Conservation (phyloP, 2,888 invertebrate genomes). For the Lasioglossum pauxillum region DNA sequence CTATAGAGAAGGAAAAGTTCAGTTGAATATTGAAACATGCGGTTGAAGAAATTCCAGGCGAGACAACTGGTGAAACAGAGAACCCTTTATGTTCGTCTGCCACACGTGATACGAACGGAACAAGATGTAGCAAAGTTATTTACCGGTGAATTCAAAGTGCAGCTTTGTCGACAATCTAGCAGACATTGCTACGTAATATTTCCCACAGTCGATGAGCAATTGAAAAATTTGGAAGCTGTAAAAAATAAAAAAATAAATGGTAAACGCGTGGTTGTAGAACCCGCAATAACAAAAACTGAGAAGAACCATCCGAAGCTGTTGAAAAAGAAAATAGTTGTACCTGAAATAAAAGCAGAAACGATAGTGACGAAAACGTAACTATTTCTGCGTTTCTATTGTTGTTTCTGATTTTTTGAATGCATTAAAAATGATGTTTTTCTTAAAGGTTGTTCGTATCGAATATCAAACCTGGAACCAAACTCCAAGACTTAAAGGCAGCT, state of each 20-base stretch:
- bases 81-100: constrained; percentile 76
- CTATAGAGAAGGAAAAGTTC: not conserved
- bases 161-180: constrained; percentile 74
- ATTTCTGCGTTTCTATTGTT: not conserved
- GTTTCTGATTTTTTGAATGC: constrained; percentile 3
- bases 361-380: constrained; percentile 74
- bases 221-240: constrained; percentile 70
- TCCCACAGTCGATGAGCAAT: constrained; percentile 69
- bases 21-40: not conserved
- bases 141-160: constrained; percentile 72
- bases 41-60: not conserved
- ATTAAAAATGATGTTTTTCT: not conserved
- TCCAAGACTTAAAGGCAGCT: constrained; percentile 70
- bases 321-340: constrained; percentile 69
- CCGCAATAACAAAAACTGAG: constrained; percentile 44
- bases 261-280: constrained; percentile 67
- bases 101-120: constrained; percentile 72
- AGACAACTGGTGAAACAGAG: constrained; percentile 60
- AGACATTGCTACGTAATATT: constrained; percentile 78
- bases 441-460: constrained; percentile 76
- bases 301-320: constrained; percentile 41
- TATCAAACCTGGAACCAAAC: constrained; percentile 69
- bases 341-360: constrained; percentile 57
- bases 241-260: constrained; percentile 68
- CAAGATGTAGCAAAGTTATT: constrained; percentile 75